These are phyloP conservation scores for Drosophila setifemur DNA, from an alignment of 1,140 invertebrate species.

Conservation along the genomic window DNA sequence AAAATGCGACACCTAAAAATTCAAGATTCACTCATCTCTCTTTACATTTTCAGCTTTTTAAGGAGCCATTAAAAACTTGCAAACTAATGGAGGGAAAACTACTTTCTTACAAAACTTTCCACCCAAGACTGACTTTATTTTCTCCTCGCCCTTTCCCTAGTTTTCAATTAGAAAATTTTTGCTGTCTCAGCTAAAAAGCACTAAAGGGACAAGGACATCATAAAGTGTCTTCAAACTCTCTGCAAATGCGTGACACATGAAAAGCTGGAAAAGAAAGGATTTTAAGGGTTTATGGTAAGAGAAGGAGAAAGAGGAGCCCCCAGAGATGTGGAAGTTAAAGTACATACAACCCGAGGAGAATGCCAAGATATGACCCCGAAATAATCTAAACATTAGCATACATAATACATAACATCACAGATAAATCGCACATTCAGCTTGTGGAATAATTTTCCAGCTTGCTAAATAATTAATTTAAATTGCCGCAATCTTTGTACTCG, in stretches of 20 bases:
- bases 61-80: conserved; percentile 39
- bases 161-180: conserved; percentile 66
- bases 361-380: not conserved
- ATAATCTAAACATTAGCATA: conserved; percentile 31
- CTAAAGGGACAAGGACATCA: conserved; percentile 58
- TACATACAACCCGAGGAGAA: not conserved
- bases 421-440: conserved; percentile 8
- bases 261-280: not conserved
- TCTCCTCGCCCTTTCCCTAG: not conserved
- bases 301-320: conserved; percentile 6
- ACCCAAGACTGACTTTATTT: not conserved
- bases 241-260: conserved; percentile 16
- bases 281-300: no score
- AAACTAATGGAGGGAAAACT: conserved; percentile 56
- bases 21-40: no score
- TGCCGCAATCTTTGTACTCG: conserved; percentile 18
- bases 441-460: conserved; percentile 19
- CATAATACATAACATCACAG: conserved; percentile 25
- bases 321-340: not conserved
- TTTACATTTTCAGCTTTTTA: not conserved
- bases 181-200: conserved; percentile 55
- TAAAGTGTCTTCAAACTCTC: conserved; percentile 23
- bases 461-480: conserved; percentile 45
- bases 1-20: no score
- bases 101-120: conserved; percentile 15